These are phyloP conservation scores for Dryobates pubescens DNA, from an alignment of 2,797 vertebrate species.

Conservation along the genomic window DNA sequence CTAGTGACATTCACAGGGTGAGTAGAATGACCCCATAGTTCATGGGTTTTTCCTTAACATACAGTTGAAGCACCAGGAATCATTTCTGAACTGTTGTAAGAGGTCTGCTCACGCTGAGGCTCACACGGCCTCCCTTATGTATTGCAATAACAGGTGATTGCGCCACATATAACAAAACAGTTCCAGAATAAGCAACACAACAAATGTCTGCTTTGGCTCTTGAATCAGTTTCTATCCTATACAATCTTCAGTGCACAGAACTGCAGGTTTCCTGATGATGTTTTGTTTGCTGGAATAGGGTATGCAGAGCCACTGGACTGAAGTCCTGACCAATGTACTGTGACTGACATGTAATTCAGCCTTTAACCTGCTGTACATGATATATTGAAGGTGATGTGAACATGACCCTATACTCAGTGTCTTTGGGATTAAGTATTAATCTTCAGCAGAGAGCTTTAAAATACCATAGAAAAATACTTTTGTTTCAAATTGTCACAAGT, in stretches of 20 bases:
- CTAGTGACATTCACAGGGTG: neutral
- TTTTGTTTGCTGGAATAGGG: conserved; percentile 20
- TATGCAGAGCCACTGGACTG: neutral
- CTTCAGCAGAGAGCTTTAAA: conserved; percentile 9
- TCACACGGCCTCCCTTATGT: neutral
- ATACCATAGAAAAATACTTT: neutral
- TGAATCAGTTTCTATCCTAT: neutral
- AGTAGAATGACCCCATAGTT: neutral
- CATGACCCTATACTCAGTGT: neutral
- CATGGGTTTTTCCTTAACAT: neutral
- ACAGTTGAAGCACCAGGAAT: neutral
- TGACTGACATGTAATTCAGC: conserved; percentile 10
- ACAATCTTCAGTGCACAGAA: neutral
- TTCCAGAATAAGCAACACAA: conserved; percentile 25
- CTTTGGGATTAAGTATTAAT: conserved; percentile 15
- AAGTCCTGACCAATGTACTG: conserved; percentile 11
- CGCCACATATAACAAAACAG: neutral
- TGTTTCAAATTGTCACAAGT: neutral
- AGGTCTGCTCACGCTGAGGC: neutral
- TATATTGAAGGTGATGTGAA: neutral
- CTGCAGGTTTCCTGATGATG: conserved; percentile 9
- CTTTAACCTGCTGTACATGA: neutral
- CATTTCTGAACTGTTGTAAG: neutral
- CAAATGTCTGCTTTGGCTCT: neutral
- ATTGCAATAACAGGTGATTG: neutral